Percentiles rank a stretch among this genome's conserved stretches.
phyloP scores from a whole-genome alignment of 2,888 invertebrate genomes.

The Zonitis immaculata region DNA sequence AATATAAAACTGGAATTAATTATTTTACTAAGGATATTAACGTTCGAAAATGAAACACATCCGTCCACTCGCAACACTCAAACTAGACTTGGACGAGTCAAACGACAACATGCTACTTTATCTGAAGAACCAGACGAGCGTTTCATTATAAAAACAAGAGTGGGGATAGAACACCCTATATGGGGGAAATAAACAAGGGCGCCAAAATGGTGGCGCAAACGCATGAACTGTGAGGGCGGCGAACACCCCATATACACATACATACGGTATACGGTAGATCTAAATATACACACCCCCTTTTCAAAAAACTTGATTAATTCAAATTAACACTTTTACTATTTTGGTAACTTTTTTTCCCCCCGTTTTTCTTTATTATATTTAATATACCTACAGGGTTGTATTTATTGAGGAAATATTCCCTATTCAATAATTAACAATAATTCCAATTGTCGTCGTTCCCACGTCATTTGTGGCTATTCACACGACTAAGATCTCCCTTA shows the following conservation, averaged over 20 bases:
- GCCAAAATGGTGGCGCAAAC: conserved; percentile 22
- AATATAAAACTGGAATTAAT: too few species aligned
- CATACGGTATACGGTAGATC: too few species aligned
- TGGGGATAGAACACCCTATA: neutral
- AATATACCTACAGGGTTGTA: too few species aligned
- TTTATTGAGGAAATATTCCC: neutral
- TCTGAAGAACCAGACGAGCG: neutral
- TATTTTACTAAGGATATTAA: neutral
- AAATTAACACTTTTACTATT: too few species aligned
- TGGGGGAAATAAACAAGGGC: conserved; percentile 27
- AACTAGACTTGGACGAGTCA: conserved; percentile 10
- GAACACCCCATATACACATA: too few species aligned
- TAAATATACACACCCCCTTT: too few species aligned
- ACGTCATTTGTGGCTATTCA: conserved; percentile 18
- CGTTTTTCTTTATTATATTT: too few species aligned
- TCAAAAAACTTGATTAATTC: too few species aligned
- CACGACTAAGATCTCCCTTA: conserved; percentile 8
- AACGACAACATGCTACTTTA: conserved; percentile 9
- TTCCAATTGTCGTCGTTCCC: conserved; percentile 17
- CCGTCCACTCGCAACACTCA: conserved; percentile 13
- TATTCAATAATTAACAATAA: conserved; percentile 10
- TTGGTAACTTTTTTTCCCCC: too few species aligned
- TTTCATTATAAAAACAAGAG: neutral
- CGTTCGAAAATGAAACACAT: conserved; percentile 3
- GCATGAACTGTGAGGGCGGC: neutral